A percentile compares a stretch with the other conserved stretches of the same genome.
phyloP scores from a whole-genome alignment of 2,797 vertebrate genomes.

The Varecia variegata region DNA sequence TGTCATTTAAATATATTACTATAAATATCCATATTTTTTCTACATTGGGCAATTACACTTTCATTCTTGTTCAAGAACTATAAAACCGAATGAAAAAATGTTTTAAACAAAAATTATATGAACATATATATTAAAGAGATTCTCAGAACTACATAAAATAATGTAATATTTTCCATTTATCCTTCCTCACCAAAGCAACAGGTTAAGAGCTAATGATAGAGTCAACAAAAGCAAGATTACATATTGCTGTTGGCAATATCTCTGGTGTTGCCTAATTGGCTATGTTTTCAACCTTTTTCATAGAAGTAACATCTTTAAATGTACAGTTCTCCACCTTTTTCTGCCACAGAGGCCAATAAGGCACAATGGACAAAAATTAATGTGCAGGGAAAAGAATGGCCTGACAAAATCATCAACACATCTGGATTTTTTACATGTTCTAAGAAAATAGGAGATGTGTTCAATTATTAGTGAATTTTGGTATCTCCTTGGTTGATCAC shows the following conservation, averaged over 20 bases:
- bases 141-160: background rate
- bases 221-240: background rate
- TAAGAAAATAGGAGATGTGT: constrained; percentile 49
- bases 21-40: background rate
- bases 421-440: constrained; percentile 45
- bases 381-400: background rate
- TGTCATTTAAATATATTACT: background rate
- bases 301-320: background rate
- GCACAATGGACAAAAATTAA: constrained; percentile 50
- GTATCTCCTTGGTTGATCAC: background rate
- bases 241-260: background rate
- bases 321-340: background rate
- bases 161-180: background rate
- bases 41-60: background rate
- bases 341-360: background rate
- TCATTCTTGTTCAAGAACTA: background rate
- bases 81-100: background rate
- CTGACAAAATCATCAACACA: constrained; percentile 53
- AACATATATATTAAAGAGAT: background rate
- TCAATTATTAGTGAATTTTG: constrained; percentile 46
- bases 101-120: background rate
- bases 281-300: background rate
- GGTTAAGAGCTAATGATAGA: background rate
- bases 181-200: background rate
- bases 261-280: background rate